Conservation (phyloP, 2,888 invertebrate genomes). For the Volucella bombylans region DNA sequence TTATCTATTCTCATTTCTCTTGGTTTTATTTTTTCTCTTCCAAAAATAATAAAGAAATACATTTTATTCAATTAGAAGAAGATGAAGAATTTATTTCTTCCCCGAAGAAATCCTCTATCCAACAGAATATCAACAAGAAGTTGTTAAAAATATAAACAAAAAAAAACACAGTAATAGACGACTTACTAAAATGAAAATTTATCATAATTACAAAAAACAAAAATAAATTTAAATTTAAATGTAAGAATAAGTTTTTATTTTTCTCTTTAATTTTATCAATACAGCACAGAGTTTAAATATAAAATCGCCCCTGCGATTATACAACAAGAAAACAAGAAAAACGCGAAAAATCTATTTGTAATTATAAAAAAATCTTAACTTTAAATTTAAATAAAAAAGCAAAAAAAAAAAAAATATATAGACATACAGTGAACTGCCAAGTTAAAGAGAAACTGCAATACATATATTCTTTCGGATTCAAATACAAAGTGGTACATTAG, state of each 20-base stretch:
- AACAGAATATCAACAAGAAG: conserved; percentile 34
- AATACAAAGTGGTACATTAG: too few species aligned
- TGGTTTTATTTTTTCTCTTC: conserved; percentile 12
- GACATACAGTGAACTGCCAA: conserved; percentile 15
- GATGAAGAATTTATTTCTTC: conserved; percentile 1
- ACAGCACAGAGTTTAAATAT: conserved; percentile 47
- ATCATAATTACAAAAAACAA: conserved; percentile 34
- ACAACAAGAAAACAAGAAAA: conserved; percentile 3
- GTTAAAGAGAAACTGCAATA: background rate
- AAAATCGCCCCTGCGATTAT: conserved; percentile 51
- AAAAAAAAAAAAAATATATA: background rate
- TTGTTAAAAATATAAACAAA: background rate
- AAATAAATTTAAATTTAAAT: conserved; percentile 22
- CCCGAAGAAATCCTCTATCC: conserved; percentile 48
- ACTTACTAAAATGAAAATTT: conserved; percentile 36
- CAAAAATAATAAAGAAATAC: conserved; percentile 13
- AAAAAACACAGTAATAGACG: conserved; percentile 34
- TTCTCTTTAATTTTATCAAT: conserved; percentile 28
- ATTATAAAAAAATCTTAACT: conserved; percentile 3
- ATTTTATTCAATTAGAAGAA: conserved; percentile 31
- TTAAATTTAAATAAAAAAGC: conserved; percentile 3
- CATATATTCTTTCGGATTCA: too few species aligned
- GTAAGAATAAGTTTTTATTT: conserved; percentile 58
- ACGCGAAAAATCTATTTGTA: conserved; percentile 3
- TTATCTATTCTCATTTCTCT: conserved; percentile 13